These are phyloP conservation scores for Microcebus murinus DNA, from an alignment of 2,113 vertebrate species.

Conservation along the genomic window DNA sequence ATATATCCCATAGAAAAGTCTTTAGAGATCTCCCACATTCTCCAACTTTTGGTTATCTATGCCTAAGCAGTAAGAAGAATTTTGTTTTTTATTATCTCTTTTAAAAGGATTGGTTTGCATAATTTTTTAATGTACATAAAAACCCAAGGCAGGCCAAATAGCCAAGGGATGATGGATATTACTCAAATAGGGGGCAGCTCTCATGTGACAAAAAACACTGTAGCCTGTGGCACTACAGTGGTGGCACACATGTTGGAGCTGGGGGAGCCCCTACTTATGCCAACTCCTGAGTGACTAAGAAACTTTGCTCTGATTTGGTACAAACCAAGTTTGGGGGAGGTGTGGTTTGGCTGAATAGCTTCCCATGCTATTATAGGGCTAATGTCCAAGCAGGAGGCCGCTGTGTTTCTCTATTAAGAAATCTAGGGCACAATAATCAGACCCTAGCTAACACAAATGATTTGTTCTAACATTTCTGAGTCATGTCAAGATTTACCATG, in stretches of 20 bases:
- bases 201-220: neutral
- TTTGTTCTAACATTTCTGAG: slow-evolving; percentile 7
- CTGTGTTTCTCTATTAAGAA: slow-evolving; percentile 11
- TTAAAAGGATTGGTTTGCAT: neutral
- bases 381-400: neutral
- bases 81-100: neutral
- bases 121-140: neutral
- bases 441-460: slow-evolving; percentile 8
- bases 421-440: neutral
- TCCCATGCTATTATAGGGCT: neutral
- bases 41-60: neutral
- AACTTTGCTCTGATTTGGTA: neutral
- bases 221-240: neutral
- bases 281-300: slow-evolving; percentile 19
- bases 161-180: neutral
- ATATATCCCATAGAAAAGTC: neutral
- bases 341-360: neutral
- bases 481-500: slow-evolving; percentile 10
- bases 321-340: slow-evolving; percentile 13
- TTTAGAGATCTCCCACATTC: neutral
- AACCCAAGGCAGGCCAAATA: neutral
- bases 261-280: neutral
- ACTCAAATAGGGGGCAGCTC: neutral
- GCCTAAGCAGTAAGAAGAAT: neutral
- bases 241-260: neutral